phyloP scores from a whole-genome alignment of 30 jellyfish, hydroid and myxozoan species.

The Hydractinia symbiolongicarpus region DNA sequence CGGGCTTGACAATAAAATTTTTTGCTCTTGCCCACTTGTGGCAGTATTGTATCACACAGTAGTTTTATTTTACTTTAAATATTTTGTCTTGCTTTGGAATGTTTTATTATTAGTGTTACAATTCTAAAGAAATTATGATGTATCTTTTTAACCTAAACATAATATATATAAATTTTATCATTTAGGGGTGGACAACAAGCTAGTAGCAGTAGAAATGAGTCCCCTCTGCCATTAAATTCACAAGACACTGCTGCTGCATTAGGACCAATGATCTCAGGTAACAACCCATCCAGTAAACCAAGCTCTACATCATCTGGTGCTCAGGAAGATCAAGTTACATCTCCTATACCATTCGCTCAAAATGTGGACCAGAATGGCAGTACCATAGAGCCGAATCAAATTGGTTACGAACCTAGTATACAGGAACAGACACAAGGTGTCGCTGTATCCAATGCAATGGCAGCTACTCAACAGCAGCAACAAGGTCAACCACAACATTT shows the following conservation, averaged over 20 bases:
- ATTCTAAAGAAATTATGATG: no score
- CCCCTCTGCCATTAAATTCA: slow-evolving; percentile 77
- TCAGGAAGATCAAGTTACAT: slow-evolving; percentile 47
- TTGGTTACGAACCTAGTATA: slow-evolving; percentile 4
- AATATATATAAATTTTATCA: neutral
- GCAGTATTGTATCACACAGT: no score
- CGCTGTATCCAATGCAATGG: slow-evolving; percentile 31
- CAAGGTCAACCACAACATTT: slow-evolving; percentile 53
- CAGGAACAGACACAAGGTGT: slow-evolving; percentile 27
- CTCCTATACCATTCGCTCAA: slow-evolving; percentile 78
- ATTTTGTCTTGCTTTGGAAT: no score
- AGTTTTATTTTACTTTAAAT: no score
- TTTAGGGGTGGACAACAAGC: slow-evolving; percentile 26
- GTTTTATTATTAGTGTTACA: no score
- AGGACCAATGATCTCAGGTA: slow-evolving; percentile 10
- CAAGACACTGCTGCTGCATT: slow-evolving; percentile 34
- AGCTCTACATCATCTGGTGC: slow-evolving; percentile 38
- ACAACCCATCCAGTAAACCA: slow-evolving; percentile 33
- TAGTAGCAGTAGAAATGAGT: slow-evolving; percentile 84
- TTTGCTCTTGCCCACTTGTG: neutral
- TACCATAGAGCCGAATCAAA: neutral
- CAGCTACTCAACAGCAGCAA: slow-evolving; percentile 61
- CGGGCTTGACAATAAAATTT: neutral
- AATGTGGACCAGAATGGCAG: slow-evolving; percentile 17
- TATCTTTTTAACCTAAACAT: neutral